Percentiles rank a stretch among this genome's conserved stretches.
Conservation (phyloP, 1,140 invertebrate species). For the Pantala flavescens region DNA sequence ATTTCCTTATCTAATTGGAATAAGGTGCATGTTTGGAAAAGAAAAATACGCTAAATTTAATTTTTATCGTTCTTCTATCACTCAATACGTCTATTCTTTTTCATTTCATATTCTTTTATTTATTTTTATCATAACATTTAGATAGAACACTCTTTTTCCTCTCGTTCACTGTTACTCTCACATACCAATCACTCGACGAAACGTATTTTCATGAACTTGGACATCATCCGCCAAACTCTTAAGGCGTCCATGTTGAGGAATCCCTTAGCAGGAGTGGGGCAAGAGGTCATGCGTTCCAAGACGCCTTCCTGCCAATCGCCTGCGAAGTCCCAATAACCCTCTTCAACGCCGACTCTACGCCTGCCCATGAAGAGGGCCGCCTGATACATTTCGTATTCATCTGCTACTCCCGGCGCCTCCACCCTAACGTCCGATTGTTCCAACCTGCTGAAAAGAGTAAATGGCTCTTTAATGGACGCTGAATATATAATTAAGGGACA, state of each 20-base stretch:
- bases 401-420: not conserved
- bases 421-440: not conserved
- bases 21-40: no score
- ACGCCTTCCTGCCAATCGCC: not conserved
- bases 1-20: no score
- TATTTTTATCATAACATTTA: no score
- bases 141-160: no score
- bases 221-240: not conserved
- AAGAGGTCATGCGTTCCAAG: not conserved
- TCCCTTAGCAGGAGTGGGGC: not conserved
- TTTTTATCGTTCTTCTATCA: no score
- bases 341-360: not conserved
- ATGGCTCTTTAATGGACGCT: not conserved
- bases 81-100: no score
- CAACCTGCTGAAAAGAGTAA: not conserved
- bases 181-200: not conserved
- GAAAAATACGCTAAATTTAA: no score
- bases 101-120: no score
- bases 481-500: slow-evolving; percentile 3
- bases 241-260: not conserved
- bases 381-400: not conserved
- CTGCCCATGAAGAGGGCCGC: not conserved
- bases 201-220: not conserved
- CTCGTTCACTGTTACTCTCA: no score
- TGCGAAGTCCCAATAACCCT: not conserved